A percentile compares a stretch with the other conserved stretches of the same genome.
phyloP scores from a whole-genome alignment of 2,888 invertebrate genomes.

The Aleiodes testaceus region DNA sequence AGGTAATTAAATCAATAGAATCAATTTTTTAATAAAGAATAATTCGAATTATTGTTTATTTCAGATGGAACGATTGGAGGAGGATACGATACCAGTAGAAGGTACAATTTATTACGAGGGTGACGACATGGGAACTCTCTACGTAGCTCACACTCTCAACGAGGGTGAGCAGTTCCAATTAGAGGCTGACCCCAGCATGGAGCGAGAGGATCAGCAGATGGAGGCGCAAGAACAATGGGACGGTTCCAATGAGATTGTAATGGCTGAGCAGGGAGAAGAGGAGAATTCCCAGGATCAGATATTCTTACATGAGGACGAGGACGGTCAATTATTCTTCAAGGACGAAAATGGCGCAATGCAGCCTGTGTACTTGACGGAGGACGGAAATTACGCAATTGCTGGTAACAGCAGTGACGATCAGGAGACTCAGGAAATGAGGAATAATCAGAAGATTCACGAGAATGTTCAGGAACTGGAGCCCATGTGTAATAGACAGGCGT shows the following conservation, averaged over 20 bases:
- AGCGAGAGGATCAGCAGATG: conserved; percentile 60
- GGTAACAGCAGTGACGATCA: conserved; percentile 64
- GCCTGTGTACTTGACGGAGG: conserved; percentile 69
- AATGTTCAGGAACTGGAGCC: conserved; percentile 15
- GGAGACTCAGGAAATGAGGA: conserved; percentile 58
- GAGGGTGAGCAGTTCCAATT: conserved; percentile 62
- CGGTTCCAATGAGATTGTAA: conserved; percentile 54
- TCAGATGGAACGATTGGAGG: conserved; percentile 66
- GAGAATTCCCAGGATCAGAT: conserved; percentile 65
- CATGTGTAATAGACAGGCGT: conserved; percentile 56
- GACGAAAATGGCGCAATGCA: conserved; percentile 68
- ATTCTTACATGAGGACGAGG: conserved; percentile 69
- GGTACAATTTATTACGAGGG: conserved; percentile 70
- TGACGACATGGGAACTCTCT: conserved; percentile 67
- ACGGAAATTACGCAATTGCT: conserved; percentile 70
- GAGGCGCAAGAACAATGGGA: conserved; percentile 58
- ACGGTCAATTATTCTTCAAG: conserved; percentile 70
- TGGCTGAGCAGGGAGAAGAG: conserved; percentile 53
- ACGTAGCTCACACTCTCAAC: conserved; percentile 62
- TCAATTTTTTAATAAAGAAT: too few species aligned
- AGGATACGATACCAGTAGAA: conserved; percentile 64
- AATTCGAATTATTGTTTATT: conserved; percentile 10
- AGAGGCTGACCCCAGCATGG: conserved; percentile 54
- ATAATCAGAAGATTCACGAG: conserved; percentile 49
- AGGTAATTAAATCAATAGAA: conserved; percentile 58